These are phyloP conservation scores for Homalodisca vitripennis DNA, from an alignment of 1,140 invertebrate species.

Conservation along the genomic window DNA sequence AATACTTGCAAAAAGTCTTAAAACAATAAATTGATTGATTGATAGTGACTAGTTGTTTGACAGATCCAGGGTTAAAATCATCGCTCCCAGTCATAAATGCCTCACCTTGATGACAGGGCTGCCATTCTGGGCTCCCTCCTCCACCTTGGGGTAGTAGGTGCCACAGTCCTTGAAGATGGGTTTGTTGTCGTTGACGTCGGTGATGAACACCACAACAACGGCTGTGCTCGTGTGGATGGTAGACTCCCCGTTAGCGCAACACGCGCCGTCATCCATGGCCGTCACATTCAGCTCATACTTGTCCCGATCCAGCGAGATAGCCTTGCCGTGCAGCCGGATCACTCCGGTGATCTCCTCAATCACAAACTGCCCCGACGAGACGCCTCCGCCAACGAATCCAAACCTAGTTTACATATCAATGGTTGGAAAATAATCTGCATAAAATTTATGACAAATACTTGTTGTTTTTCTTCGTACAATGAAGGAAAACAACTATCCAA, in stretches of 20 bases:
- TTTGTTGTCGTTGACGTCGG: slow-evolving; percentile 95
- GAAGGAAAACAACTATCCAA: too few species aligned
- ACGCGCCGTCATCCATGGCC: slow-evolving; percentile 90
- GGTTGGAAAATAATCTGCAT: too few species aligned
- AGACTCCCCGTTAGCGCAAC: slow-evolving; percentile 80
- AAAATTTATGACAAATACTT: too few species aligned
- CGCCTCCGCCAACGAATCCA: slow-evolving; percentile 88
- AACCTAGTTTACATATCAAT: too few species aligned
- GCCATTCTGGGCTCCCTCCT: slow-evolving; percentile 89
- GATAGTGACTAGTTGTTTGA: too few species aligned
- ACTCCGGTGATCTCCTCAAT: slow-evolving; percentile 95
- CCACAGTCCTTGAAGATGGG: slow-evolving; percentile 91
- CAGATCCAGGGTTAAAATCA: too few species aligned
- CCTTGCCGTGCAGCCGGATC: slow-evolving; percentile 81
- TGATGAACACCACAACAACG: slow-evolving; percentile 93
- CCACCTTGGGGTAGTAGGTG: slow-evolving; percentile 88
- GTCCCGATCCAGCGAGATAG: slow-evolving; percentile 79
- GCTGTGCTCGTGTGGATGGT: slow-evolving; percentile 91
- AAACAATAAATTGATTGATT: too few species aligned
- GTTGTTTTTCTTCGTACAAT: too few species aligned
- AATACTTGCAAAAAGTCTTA: too few species aligned
- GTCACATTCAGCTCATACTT: slow-evolving; percentile 95
- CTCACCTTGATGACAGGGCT: slow-evolving; percentile 86
- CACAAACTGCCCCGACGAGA: slow-evolving; percentile 87
- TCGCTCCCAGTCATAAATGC: too few species aligned